Base-by-base conservation (phyloP, 2,888 invertebrate species). In the Lasioglossum calceatum region DNA sequence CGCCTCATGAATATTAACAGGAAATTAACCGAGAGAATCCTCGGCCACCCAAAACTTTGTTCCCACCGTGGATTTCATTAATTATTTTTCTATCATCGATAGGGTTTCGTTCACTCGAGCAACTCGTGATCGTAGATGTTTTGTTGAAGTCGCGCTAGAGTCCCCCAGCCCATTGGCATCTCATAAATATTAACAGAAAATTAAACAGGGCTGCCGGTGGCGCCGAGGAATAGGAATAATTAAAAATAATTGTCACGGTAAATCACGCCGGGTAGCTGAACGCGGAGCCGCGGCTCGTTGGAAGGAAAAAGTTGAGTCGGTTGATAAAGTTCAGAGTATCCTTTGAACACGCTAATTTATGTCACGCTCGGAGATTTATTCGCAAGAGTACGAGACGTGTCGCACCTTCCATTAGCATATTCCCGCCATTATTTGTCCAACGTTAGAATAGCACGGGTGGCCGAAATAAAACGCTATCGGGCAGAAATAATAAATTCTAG, bases 381-480 rank as follows among this genome's bases (percentile, higher is more conserved):
- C n/a, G 36, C 50, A 47, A 36, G 67, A 58, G 77, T 32, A 72
- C 76, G 80, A 87, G 78, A 82, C 47, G 78, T 76, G 72, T 36
- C 72, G 85, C 81, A 83, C 85, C 81, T 71, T 54, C 71, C 72
- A 70, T 50, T 58, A 75, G 77, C 77, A 71, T 82, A 81, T 77
- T 85, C 81, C 79, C 78, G 71, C 79, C 71, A 81, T 87, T 88
- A 83, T 88, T 87, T 83, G 72, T 79, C 78, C 71, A 14, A 8
- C 77, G 39, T 58, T 54, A 74, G 82, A 83, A 83, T 79, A 72
- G 72, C 79, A 72, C 71, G 79, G 77, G 58, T 75, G 61, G 79
- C 14, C 78, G 58, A 58, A 79, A 84, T 83, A 71, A 84, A 87
- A 81, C 72, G 80, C 81, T 79, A 76, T 74, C 73, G 54, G 73